Percentiles rank a stretch among this genome's conserved stretches.
phyloP scores from a whole-genome alignment of 2,888 invertebrate genomes.

The Drosophila melanosoma region DNA sequence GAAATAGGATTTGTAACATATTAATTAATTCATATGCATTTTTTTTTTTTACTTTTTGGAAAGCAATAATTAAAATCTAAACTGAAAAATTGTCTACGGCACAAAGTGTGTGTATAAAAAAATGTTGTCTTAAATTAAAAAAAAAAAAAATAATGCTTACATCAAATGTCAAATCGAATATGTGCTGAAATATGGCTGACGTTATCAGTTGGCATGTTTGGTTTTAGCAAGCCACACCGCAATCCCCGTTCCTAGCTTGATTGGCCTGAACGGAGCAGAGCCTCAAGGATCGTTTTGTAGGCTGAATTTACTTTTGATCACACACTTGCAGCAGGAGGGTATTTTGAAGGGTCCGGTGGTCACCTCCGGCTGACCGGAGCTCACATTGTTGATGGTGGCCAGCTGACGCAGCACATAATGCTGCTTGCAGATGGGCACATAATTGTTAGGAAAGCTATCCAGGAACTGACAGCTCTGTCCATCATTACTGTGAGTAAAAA shows the following conservation, averaged over 20 bases:
- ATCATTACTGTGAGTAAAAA: conserved; percentile 79
- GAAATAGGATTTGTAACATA: neutral
- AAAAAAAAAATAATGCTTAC: conserved; percentile 40
- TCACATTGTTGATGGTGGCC: conserved; percentile 85
- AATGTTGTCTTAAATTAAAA: neutral
- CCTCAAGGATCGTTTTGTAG: conserved; percentile 70
- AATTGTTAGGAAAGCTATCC: conserved; percentile 62
- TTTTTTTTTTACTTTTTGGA: neutral
- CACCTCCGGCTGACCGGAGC: conserved; percentile 80
- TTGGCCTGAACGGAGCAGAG: neutral
- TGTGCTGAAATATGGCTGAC: conserved; percentile 42
- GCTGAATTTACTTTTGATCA: conserved; percentile 84
- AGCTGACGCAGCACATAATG: conserved; percentile 82
- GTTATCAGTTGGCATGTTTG: conserved; percentile 2
- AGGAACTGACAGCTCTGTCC: conserved; percentile 84
- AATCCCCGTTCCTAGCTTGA: neutral
- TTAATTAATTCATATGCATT: neutral
- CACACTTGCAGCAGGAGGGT: conserved; percentile 92
- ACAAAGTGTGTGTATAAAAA: neutral
- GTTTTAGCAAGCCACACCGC: conserved; percentile 1
- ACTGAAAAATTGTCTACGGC: neutral
- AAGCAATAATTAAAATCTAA: neutral
- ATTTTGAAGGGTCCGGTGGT: conserved; percentile 87
- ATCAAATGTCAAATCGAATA: conserved; percentile 59
- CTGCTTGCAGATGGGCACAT: conserved; percentile 63